Base-by-base conservation (phyloP, 2,113 vertebrate genomes). In the Neopipo cinnamomea region DNA sequence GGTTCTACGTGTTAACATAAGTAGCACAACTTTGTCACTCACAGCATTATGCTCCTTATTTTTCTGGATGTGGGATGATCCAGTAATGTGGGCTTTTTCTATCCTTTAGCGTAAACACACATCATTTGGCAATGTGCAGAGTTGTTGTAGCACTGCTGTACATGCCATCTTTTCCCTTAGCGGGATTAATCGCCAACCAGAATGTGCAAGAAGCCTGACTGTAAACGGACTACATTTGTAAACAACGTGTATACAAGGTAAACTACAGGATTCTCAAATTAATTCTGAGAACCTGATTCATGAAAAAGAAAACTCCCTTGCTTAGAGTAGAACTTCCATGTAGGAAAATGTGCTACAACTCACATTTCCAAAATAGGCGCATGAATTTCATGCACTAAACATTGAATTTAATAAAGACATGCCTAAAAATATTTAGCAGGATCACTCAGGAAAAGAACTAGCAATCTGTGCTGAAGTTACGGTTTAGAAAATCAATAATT, bases 121-220 rank as follows among this genome's bases (percentile, higher is more conserved):
- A 11, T 27, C 4, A 39, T 79, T 85, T 44, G 46, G 24, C 35
- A 55, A 8, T 24, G 14, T 13, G 28, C 44, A 59, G 11, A 21
- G 18, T 24, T 52, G 18, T 7, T 79, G 6, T 52, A 79, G 62
- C 66, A 42, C 9, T 85, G 35, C 30, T 1, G 0, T 14, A n/a
- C 0, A 0, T 35, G 41, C 3, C 14, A 21, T 30, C 3, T 10
- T 3, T 3, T 82, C 15, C 35, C 17, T 58, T 15, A 31, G 19
- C 10, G 21, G 19, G 12, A 65, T 59, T 55, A 31, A 55, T 30
- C 33, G 47, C 18, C 39, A 78, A 1, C 20, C 31, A 13, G 20
- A 78, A 62, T 1, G 1, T 39, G 20, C 25, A 50, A 20, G 20
- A 18, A 90, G 16, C 6, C 23, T 78, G 10, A 41, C n/a, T 77